Evolutionary conservation across 2,888 invertebrate genomes (phyloP).

Genomic region (Chironomus riparius): DNA sequence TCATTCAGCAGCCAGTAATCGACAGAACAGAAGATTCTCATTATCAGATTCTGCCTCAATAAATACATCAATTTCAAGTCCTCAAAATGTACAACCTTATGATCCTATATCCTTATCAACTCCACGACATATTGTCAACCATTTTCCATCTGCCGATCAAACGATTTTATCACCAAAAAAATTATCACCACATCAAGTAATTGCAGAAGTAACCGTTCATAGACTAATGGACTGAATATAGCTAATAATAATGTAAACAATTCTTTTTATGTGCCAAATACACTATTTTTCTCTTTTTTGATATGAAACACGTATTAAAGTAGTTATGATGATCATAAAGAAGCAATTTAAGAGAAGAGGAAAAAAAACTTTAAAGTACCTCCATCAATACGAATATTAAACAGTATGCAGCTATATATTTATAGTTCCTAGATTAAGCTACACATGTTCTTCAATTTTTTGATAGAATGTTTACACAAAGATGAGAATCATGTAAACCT

Average conservation of each 20-base stretch:
- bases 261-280: conserved; percentile 82
- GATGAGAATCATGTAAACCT: neutral
- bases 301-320: no score
- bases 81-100: conserved; percentile 35
- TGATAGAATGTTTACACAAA: neutral
- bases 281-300: neutral
- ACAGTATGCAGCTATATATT: neutral
- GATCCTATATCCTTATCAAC: conserved; percentile 18
- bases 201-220: conserved; percentile 86
- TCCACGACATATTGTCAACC: neutral
- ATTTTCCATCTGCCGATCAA: conserved; percentile 31
- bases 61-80: conserved; percentile 45
- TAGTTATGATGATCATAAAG: no score
- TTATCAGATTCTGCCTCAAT: conserved; percentile 52
- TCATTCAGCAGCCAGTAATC: conserved; percentile 32
- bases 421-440: neutral
- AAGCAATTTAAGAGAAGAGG: neutral
- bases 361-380: neutral
- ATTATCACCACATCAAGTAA: conserved; percentile 48
- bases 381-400: neutral
- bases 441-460: no score
- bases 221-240: conserved; percentile 60
- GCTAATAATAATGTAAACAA: neutral
- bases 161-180: conserved; percentile 49
- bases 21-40: conserved; percentile 42